Evolutionary conservation across 2,113 vertebrate species (phyloP), one percentile per base, ranked within the genome.

Genomic region (Cephalopholis sonnerati): DNA sequence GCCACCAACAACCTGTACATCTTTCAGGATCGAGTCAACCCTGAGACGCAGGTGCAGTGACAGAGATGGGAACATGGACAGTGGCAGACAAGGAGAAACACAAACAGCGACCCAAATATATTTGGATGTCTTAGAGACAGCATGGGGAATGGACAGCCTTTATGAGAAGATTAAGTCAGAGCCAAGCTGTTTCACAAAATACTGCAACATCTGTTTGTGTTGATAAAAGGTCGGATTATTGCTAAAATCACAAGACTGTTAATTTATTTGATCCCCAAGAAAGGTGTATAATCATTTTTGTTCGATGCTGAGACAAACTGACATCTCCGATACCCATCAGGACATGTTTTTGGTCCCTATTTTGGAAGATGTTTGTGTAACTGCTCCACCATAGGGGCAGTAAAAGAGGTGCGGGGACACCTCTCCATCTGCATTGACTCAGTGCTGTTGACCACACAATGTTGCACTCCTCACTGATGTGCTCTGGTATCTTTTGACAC

Each of bases 1-100:
- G 97, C 98, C 93, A 98, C 98, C 93, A 99, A 99, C 96, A 99
- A 99, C 96, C 96, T 99, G 87, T 99, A 99, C 94, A 99, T 99
- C 96, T 99, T 99, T 95, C 98, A 99, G 96, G 98, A 99, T 95
- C 98, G 98, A 86, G 96, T 97, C 92, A 97, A 96, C 94, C 95
- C 96, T 2, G 98, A 99, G 74, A 95, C 96, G 88, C 97, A 97
- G 93, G 95, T 95, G 92, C 93, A 93, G 90, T 94, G 93, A 93
- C 86, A 53, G 88, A 77, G 20, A 63, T 1, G 39, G 65, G 27
- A 51, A 53, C 46, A 36, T 53, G 27, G 66, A 66, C 61, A 41
- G 39, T n/a, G 48, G 53, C 64, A 73, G 53, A 51, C 18, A 50
- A 25, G 48, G 53, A 54, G 54, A 77, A 70, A 15, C 9, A 20